phyloP scores from a whole-genome alignment of 2,797 vertebrate genomes.

The Monodelphis domestica region DNA sequence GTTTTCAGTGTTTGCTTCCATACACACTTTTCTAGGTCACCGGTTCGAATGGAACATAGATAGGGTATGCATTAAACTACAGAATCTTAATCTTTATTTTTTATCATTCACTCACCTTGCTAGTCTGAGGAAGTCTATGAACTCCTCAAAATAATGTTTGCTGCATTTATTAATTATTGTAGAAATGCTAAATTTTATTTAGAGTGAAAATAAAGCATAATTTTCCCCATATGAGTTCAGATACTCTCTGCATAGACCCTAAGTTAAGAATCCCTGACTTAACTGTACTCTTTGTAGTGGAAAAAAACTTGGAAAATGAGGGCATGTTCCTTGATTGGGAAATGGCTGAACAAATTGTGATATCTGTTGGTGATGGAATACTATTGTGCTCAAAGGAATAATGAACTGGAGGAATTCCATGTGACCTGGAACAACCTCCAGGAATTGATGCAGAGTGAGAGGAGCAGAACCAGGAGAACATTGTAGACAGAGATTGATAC shows the following conservation, averaged over 20 bases:
- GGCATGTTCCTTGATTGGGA: no score
- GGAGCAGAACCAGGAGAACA: no score
- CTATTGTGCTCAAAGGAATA: no score
- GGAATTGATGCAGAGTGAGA: no score
- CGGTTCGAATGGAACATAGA: background rate
- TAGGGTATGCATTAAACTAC: background rate
- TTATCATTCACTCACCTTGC: background rate
- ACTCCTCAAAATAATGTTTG: background rate
- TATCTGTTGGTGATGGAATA: no score
- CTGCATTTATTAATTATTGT: background rate
- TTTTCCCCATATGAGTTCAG: background rate
- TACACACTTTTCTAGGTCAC: background rate
- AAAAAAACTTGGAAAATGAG: no score
- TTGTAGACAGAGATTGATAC: no score
- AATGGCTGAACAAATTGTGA: no score
- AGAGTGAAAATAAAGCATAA: background rate
- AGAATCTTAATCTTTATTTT: background rate
- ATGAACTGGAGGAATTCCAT: no score
- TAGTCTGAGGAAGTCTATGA: background rate
- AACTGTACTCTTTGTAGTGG: no score
- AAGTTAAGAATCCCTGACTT: background rate
- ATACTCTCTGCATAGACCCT: background rate
- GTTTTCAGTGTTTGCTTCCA: background rate
- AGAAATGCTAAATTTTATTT: background rate
- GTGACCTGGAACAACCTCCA: no score